Evolutionary conservation across 2,888 invertebrate genomes (phyloP), one percentile per base, ranked within the genome.

Genomic region (Colostygia pectinataria): DNA sequence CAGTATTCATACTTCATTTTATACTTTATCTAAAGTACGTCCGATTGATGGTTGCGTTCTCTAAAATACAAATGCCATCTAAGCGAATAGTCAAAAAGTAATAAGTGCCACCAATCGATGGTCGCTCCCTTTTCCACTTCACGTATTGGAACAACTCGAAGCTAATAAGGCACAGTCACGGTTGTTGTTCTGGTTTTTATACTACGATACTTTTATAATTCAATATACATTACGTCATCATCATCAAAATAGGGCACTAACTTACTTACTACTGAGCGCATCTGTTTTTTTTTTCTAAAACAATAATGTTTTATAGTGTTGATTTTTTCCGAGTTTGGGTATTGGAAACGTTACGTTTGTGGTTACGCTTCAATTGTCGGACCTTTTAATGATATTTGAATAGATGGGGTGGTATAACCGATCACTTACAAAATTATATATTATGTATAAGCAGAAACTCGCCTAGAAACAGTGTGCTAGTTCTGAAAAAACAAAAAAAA

Each of bases 351-450:
- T 80, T 77, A 78, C 80, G 77, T 80, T 73, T 78, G 76, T 77
- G 75, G 66, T 80, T 77, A 78, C 80, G 77, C 81, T 73, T 78
- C 82, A 79, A 77, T 74, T 82, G 76, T 66, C 76, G 80, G 74
- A 87, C 83, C 83, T 81, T 77, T 75, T 83, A 81, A 81, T 80
- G 80, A 75, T 73, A 71, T 74, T 73, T 73, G 76, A 75, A 72
- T 78, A 81, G 77, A 83, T 85, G 83, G 81, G 67, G 75, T 83
- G 80, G 70, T 73, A 76, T 83, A 84, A 86, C 83, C 77, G 82
- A 83, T 85, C 80, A 83, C 83, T 83, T 82, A 72, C 66, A 70
- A 75, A 75, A 80, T 79, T 79, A 77, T 76, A 77, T 65, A 69
- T 71, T 73, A 64, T n/a, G 66, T 57, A 58, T 58, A 58, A 62